A percentile compares a stretch with the other conserved stretches of the same genome.
These are phyloP conservation scores for Callorhinus ursinus DNA, from an alignment of 2,113 vertebrate species.

Conservation along the genomic window DNA sequence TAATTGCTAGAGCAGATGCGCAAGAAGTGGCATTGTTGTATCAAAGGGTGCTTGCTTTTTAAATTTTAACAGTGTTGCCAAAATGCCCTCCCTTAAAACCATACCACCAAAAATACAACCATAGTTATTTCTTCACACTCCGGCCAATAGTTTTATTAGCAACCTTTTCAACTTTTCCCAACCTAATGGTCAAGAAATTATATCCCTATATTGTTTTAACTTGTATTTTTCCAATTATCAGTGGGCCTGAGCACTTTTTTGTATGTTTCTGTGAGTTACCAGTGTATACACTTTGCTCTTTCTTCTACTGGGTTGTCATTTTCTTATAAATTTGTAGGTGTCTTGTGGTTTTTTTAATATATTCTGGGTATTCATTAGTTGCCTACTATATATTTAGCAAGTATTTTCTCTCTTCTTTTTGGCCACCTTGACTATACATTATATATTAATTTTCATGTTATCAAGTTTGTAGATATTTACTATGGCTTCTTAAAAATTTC, in stretches of 20 bases:
- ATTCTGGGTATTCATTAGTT: not conserved
- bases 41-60: not conserved
- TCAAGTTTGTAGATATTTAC: not conserved
- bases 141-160: not conserved
- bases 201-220: not conserved
- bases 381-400: not conserved
- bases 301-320: not conserved
- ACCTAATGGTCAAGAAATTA: not conserved
- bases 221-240: not conserved
- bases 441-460: slow-evolving; percentile 6
- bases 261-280: not conserved
- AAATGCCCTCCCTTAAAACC: not conserved
- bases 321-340: not conserved
- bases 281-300: not conserved
- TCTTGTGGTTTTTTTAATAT: not conserved
- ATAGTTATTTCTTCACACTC: not conserved
- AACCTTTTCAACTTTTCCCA: not conserved
- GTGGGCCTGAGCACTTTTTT: not conserved
- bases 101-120: not conserved
- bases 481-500: not conserved
- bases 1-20: not conserved
- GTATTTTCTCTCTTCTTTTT: slow-evolving; percentile 18
- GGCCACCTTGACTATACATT: not conserved
- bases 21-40: not conserved
- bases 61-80: not conserved